These are phyloP conservation scores for Acipenser transmontanus DNA, from an alignment of 2,797 vertebrate genomes.

Conservation along the genomic window DNA sequence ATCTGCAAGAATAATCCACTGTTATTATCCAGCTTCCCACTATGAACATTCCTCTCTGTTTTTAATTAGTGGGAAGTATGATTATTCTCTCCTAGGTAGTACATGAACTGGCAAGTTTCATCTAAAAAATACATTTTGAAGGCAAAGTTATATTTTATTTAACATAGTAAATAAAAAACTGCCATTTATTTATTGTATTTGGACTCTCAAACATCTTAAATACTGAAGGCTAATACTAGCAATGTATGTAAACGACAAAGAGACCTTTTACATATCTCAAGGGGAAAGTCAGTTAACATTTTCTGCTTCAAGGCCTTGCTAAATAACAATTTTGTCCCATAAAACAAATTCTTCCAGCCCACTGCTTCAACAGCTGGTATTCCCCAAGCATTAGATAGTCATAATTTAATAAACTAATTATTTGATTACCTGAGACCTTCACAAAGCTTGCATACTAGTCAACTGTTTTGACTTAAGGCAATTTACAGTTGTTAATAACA, in stretches of 20 bases:
- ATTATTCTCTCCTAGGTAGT: too few species aligned
- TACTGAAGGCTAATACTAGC: neutral
- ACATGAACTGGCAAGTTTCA: too few species aligned
- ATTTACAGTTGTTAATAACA: neutral
- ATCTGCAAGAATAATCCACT: too few species aligned
- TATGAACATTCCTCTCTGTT: too few species aligned
- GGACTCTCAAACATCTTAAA: neutral
- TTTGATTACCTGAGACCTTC: conserved; percentile 10
- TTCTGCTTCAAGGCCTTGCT: neutral
- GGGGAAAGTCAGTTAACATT: neutral
- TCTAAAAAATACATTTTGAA: too few species aligned
- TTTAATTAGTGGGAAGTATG: too few species aligned
- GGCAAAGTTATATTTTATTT: too few species aligned
- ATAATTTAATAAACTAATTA: conserved; percentile 6
- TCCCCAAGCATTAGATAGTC: neutral
- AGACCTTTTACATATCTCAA: neutral
- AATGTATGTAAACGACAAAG: neutral
- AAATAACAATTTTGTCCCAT: neutral
- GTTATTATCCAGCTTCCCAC: too few species aligned
- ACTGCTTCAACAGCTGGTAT: neutral
- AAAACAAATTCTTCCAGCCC: conserved; percentile 2
- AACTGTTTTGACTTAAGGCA: conserved; percentile 15
- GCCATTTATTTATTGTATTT: too few species aligned
- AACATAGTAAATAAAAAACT: too few species aligned
- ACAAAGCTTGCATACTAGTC: conserved; percentile 22